Evolutionary conservation across 1,140 invertebrate genomes (phyloP).

Genomic region (Anastatus disparis): DNA sequence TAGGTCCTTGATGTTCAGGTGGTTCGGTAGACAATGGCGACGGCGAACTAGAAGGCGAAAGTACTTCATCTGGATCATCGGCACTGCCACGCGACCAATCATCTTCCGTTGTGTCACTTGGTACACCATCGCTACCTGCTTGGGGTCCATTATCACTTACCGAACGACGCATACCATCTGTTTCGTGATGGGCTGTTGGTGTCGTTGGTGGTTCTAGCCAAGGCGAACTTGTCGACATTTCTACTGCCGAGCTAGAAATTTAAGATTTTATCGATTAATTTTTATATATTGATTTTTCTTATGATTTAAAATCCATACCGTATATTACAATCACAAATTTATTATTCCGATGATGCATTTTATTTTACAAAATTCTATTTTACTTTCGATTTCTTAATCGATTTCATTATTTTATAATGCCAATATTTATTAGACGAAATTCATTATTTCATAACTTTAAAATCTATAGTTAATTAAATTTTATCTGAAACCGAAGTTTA

Average conservation of each 20-base stretch:
- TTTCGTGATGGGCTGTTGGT: slow-evolving; percentile 50
- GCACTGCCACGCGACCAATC: slow-evolving; percentile 75
- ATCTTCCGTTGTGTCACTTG: slow-evolving; percentile 75
- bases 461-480: too few species aligned
- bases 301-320: too few species aligned
- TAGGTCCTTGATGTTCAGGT: slow-evolving; percentile 55
- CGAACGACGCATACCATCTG: slow-evolving; percentile 62
- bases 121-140: slow-evolving; percentile 72
- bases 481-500: too few species aligned
- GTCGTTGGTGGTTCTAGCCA: slow-evolving; percentile 59
- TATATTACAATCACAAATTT: too few species aligned
- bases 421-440: too few species aligned
- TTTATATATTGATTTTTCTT: too few species aligned
- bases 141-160: slow-evolving; percentile 66
- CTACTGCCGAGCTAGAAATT: slow-evolving; percentile 57
- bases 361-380: too few species aligned
- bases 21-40: slow-evolving; percentile 54
- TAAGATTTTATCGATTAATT: background rate
- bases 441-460: too few species aligned
- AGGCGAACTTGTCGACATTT: slow-evolving; percentile 53
- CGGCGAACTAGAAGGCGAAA: slow-evolving; percentile 61
- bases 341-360: too few species aligned
- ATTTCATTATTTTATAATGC: too few species aligned
- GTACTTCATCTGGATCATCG: slow-evolving; percentile 70
- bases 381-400: too few species aligned